These are phyloP conservation scores for Synergus japonicus DNA, from an alignment of 2,888 invertebrate species.

Conservation along the genomic window DNA sequence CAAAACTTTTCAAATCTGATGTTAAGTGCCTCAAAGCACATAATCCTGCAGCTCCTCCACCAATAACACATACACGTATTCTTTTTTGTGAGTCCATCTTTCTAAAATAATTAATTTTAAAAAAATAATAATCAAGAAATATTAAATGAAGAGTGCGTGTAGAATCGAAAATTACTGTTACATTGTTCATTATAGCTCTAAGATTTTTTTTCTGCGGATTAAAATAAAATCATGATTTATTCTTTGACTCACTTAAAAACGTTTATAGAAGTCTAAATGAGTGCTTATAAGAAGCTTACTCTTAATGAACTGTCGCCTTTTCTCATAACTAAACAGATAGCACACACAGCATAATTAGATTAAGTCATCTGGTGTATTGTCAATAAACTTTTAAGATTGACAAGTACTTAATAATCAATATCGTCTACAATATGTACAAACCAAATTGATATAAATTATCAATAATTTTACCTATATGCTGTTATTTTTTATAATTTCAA, in stretches of 20 bases:
- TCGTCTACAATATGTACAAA: background rate
- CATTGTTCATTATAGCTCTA: too few relatives aligned
- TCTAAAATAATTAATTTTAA: background rate
- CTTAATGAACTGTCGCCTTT: background rate
- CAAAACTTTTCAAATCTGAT: conserved; percentile 77
- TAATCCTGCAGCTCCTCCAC: conserved; percentile 88
- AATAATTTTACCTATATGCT: too few relatives aligned
- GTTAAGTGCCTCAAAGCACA: conserved; percentile 82
- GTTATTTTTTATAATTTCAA: too few relatives aligned
- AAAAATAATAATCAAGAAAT: background rate
- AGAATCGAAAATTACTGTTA: too few relatives aligned
- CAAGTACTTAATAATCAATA: background rate
- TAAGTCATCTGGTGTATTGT: background rate
- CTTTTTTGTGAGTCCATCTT: conserved; percentile 15
- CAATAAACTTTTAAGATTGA: background rate
- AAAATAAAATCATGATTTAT: too few relatives aligned
- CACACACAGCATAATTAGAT: background rate
- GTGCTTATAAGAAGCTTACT: background rate
- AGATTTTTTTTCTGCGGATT: too few relatives aligned
- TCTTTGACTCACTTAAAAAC: background rate
- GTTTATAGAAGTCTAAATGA: background rate
- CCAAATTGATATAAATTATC: too few relatives aligned
- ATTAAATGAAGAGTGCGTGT: background rate
- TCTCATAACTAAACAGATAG: background rate
- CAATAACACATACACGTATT: conserved; percentile 82